Evolutionary conservation across 2,888 invertebrate genomes (phyloP).

Genomic region (Oegoconia quadripuncta): DNA sequence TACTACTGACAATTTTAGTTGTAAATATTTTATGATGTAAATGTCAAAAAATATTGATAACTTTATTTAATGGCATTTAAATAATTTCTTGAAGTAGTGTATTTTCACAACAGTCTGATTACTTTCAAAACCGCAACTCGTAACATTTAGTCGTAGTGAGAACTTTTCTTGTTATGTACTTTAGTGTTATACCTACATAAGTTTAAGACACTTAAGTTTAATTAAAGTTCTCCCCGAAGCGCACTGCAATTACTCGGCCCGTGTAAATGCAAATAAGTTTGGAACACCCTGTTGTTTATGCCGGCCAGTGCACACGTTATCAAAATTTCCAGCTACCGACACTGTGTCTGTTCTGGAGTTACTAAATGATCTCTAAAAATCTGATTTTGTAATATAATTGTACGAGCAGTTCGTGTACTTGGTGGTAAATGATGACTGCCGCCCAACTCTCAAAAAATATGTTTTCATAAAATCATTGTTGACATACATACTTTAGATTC

Average conservation of each 20-base stretch:
- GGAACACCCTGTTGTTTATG: conserved; percentile 65
- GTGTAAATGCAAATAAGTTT: conserved; percentile 77
- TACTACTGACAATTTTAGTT: too few relatives aligned
- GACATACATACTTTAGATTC: background rate
- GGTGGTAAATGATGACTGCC: too few relatives aligned
- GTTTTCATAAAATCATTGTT: background rate
- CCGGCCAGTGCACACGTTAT: conserved; percentile 44
- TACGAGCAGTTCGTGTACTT: too few relatives aligned
- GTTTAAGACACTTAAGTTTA: conserved; percentile 70
- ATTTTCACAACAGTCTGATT: background rate
- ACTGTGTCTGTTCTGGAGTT: conserved; percentile 21
- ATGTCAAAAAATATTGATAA: too few relatives aligned
- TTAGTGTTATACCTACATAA: conserved; percentile 58
- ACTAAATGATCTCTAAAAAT: background rate
- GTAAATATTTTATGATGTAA: too few relatives aligned
- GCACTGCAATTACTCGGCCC: conserved; percentile 74
- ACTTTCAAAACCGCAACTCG: background rate
- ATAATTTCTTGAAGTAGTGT: too few relatives aligned
- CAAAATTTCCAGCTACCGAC: conserved; percentile 20
- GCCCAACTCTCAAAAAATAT: too few relatives aligned
- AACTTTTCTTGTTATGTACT: conserved; percentile 69
- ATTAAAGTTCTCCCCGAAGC: conserved; percentile 75
- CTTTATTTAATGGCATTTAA: too few relatives aligned
- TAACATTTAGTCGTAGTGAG: background rate
- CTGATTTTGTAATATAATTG: too few relatives aligned